Base-by-base conservation (phyloP, 2,113 vertebrate species). In the Syngnathus floridae region DNA sequence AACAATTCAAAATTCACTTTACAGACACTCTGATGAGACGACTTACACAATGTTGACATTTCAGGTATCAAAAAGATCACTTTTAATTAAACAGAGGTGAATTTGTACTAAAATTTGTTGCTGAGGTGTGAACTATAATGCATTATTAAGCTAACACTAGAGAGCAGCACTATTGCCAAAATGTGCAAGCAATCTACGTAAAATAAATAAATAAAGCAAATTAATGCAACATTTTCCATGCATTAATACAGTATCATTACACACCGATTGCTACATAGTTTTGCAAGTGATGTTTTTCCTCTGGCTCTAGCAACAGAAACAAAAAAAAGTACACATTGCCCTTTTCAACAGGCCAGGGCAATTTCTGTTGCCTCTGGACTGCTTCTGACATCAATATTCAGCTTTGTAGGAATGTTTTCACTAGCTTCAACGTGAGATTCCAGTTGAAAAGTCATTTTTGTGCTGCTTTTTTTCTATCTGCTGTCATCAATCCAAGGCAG, bases 401-500 rank as follows among this genome's bases (percentile, higher is more conserved):
- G 72, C 63, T 58, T 66, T 69, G 56, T 70, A 81, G 86, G 83
- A 87, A 88, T 79, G 82, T 87, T 84, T 77, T 82, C 66, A 79
- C 55, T 66, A 74, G 69, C 66, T 61, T 43, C 59, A 22, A 45
- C 59, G 43, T 7, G 40, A 61, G 40, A 21, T 43, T 61, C 38
- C 48, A 66, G 48, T 68, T 6, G 26, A 52, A 56, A 67, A 66
- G 69, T 75, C 62, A 54, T 54, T 54, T 72, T 64, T 76, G 66
- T 73, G 65, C 70, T 74, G 56, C 62, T 69, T 79, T 45, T 54
- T 13, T 21, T 16, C 59, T n/a, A 5, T 22, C 59, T 31, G 10
- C 36, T 45, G 36, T 69, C 43, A 55, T 22, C n/a, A 31, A 43
- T 48, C 41, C 62, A 54, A 22, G 8, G 51, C 40, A 37, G 19